These are phyloP conservation scores for Adelosebastes latens DNA, from an alignment of 2,797 vertebrate species.

Conservation along the genomic window DNA sequence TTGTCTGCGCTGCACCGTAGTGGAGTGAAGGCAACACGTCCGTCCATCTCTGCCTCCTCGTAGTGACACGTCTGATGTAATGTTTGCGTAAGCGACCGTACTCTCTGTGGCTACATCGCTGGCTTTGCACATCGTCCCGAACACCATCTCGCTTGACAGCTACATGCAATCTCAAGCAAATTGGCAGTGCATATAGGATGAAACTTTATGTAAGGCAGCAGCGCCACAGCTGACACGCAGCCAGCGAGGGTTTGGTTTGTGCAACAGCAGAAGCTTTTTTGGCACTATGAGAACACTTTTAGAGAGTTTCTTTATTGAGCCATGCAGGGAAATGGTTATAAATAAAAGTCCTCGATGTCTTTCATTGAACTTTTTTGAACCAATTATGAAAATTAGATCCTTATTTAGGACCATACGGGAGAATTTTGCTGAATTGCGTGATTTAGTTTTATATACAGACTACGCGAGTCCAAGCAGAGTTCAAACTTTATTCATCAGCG, in stretches of 20 bases:
- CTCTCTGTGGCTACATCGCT: constrained; percentile 35
- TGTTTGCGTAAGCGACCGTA: constrained; percentile 53
- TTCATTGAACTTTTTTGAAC: not conserved
- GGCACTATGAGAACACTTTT: not conserved
- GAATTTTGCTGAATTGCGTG: not conserved
- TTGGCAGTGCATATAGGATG: not conserved
- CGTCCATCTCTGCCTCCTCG: constrained; percentile 26
- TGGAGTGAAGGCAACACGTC: constrained; percentile 30
- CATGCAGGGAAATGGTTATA: not conserved
- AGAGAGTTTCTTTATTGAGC: not conserved
- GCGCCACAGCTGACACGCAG: not conserved
- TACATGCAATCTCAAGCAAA: constrained; percentile 31
- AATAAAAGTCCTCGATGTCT: not conserved
- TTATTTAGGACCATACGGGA: not conserved
- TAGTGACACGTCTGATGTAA: constrained; percentile 66
- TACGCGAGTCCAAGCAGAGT: not conserved
- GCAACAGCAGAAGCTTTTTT: not conserved
- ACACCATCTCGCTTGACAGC: constrained; percentile 27
- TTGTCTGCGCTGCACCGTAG: constrained; percentile 8
- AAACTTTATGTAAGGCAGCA: constrained; percentile 10
- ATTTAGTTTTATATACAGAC: constrained; percentile 6
- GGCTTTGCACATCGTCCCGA: constrained; percentile 32
- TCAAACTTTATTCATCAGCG: constrained; percentile 11
- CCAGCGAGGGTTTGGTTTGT: not conserved
- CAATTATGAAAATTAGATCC: not conserved